phyloP scores from a whole-genome alignment of 2,888 invertebrate species.

The Protophormia terraenovae region DNA sequence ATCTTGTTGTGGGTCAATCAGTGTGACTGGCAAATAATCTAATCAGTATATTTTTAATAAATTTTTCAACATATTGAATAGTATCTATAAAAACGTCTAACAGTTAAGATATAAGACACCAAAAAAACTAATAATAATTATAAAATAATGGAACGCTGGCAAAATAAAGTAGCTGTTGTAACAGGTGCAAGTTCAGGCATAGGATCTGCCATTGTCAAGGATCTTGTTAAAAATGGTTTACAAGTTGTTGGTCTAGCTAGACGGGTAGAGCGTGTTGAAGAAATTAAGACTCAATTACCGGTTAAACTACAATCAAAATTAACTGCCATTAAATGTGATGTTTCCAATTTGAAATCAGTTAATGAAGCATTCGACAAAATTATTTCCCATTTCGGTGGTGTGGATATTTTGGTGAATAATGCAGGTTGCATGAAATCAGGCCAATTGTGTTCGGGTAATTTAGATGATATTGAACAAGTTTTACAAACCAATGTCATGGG shows the following conservation, averaged over 20 bases:
- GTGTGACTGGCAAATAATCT: constrained; percentile 3
- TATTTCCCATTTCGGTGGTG: constrained; percentile 81
- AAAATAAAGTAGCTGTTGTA: constrained; percentile 84
- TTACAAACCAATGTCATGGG: constrained; percentile 79
- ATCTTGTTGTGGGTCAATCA: neutral
- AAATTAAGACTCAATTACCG: constrained; percentile 66
- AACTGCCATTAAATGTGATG: constrained; percentile 81
- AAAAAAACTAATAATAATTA: neutral
- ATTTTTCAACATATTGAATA: neutral
- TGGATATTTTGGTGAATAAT: constrained; percentile 83
- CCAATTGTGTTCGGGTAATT: constrained; percentile 46
- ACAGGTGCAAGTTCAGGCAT: constrained; percentile 86
- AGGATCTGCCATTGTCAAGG: constrained; percentile 81
- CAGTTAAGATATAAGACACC: neutral
- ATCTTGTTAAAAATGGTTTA: constrained; percentile 82
- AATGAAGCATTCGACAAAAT: constrained; percentile 81
- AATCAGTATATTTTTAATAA: neutral
- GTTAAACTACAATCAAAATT: constrained; percentile 72
- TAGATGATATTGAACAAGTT: constrained; percentile 77
- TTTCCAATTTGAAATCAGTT: constrained; percentile 82
- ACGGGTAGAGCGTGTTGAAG: constrained; percentile 71
- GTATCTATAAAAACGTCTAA: constrained; percentile 6
- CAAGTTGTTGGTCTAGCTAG: constrained; percentile 83
- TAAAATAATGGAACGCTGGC: constrained; percentile 82
- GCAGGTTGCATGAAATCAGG: constrained; percentile 74